Base-by-base conservation (phyloP, 2,888 invertebrate species). In the Strigamia maritima region DNA sequence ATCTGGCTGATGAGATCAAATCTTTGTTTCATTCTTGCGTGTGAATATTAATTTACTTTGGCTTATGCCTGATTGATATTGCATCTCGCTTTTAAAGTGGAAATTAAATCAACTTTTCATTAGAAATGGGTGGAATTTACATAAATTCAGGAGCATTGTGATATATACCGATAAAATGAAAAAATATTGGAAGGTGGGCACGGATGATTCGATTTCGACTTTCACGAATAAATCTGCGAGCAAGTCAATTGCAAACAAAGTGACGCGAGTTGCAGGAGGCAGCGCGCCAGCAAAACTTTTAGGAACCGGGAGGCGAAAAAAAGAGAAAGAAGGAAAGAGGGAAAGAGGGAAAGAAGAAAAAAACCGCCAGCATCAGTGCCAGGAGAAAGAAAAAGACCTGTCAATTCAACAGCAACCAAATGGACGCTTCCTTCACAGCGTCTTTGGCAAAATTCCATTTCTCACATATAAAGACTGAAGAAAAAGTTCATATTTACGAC, bases 151-250 rank as follows among this genome's bases (percentile, higher is more conserved):
- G 4, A 70, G 26, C 14, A 16, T 14, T 26, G 70, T 28, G 70
- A 70, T 28, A 28, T 28, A 28, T 28, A 14, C 4, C 70, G 70
- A 70, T 70, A 28, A 70, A 26, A 28, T 70, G 70, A 26, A 70
- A 70, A 70, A 70, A 28, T 70, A 70, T 70, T 70, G 70, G 70
- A 70, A 70, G 70, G 70, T 70, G 70, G 70, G 70, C 70, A 70
- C 70, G 19, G 54, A 70, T 70, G 70, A 70, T 70, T 70, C 70
- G 70, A 70, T 70, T 70, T 70, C 70, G 26, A 14, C 28, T 70
- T 70, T 28, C 28, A 4, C 70, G 70, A 70, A 70, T 70, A 70
- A 70, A 70, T 70, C 70, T 70, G 70, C 70, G 70, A 70, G 70
- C 70, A 70, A 70, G 26, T 70, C 70, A 70, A 70, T 70, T 70